These are phyloP conservation scores for Ophthalmolycus amberensis DNA, from an alignment of 2,113 vertebrate genomes.

Conservation along the genomic window DNA sequence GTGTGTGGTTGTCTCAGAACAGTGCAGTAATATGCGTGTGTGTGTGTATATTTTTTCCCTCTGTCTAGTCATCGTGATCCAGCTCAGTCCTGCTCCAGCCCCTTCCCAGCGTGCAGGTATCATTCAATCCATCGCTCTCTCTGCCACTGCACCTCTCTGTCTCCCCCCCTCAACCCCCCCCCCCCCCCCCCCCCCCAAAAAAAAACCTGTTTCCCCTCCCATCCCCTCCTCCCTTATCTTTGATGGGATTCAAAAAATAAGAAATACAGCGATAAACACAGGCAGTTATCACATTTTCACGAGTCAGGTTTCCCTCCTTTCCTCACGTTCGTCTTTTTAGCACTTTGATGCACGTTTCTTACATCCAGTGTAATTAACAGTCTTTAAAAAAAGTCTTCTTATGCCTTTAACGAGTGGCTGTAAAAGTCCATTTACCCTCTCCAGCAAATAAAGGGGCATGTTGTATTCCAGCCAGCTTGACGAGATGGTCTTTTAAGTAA, in stretches of 20 bases:
- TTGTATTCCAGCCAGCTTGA: not conserved
- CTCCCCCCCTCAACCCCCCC: not conserved
- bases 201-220: conserved; percentile 9
- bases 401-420: not conserved
- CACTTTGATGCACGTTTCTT: not conserved
- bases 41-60: conserved; percentile 83
- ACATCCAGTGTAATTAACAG: not conserved
- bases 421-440: not conserved
- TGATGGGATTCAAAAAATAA: not conserved
- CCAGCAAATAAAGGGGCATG: not conserved
- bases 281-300: not conserved
- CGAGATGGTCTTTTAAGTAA: not conserved
- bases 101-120: conserved; percentile 98
- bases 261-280: not conserved
- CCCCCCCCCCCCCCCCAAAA: not conserved
- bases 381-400: not conserved
- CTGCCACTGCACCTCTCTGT: conserved; percentile 72
- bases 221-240: conserved; percentile 5
- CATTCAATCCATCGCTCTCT: conserved; percentile 82
- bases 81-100: conserved; percentile 98
- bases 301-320: not conserved
- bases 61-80: conserved; percentile 97
- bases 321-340: not conserved
- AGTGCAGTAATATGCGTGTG: conserved; percentile 79
- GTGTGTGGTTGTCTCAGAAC: conserved; percentile 42